Percentiles rank a stretch among this genome's conserved stretches.
phyloP scores from a whole-genome alignment of 2,888 invertebrate genomes.

The Lithophane semibrunnea region DNA sequence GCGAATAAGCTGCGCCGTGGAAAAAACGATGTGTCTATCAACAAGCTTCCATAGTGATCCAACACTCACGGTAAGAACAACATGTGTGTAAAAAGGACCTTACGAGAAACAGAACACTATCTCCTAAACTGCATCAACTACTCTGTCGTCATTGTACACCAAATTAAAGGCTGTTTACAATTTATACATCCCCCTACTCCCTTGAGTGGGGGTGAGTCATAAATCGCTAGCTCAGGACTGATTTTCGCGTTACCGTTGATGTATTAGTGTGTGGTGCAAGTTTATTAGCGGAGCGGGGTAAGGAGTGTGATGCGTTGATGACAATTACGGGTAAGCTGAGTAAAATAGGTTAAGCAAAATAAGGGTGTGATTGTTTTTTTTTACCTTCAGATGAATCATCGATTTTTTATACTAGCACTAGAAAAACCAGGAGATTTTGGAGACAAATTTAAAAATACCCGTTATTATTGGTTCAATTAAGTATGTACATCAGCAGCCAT shows the following conservation, averaged over 20 bases:
- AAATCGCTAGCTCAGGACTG: conserved; percentile 78
- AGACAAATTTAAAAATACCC: no score
- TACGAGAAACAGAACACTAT: conserved; percentile 1
- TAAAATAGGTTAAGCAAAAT: not conserved
- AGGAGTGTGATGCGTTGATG: not conserved
- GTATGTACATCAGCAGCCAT: not conserved
- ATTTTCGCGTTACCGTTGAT: conserved; percentile 76
- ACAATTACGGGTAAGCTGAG: no score
- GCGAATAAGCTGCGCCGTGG: no score
- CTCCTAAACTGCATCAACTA: conserved; percentile 15
- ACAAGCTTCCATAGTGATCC: no score
- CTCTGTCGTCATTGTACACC: conserved; percentile 40
- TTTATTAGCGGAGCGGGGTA: conserved; percentile 26
- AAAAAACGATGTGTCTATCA: no score
- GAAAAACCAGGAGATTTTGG: no score
- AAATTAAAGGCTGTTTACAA: conserved; percentile 68
- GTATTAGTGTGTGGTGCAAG: conserved; percentile 53
- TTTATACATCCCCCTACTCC: conserved; percentile 61
- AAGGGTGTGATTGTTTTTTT: not conserved
- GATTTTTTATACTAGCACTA: no score
- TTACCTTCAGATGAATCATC: no score
- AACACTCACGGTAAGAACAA: no score
- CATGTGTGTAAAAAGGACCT: no score
- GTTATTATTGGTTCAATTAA: no score
- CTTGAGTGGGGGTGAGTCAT: conserved; percentile 64